A percentile compares a stretch with the other conserved stretches of the same genome.
Evolutionary conservation across 1,140 invertebrate species (phyloP).

Genomic region (Musca vetustissima): DNA sequence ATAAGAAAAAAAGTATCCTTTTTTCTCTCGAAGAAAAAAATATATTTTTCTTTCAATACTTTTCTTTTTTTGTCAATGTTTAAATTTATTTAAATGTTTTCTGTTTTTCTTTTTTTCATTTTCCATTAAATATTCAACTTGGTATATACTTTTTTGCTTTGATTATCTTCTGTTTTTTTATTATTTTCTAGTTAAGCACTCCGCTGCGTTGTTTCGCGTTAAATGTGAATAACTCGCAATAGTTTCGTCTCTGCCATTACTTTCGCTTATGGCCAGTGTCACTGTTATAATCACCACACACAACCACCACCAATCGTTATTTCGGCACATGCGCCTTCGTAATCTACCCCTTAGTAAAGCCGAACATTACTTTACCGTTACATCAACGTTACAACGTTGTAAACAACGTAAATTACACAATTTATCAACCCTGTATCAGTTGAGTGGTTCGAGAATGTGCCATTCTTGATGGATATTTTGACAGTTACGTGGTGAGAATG

Average conservation of each 20-base stretch:
- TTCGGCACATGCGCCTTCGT: background rate
- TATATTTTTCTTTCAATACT: background rate
- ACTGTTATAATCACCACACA: constrained; percentile 6
- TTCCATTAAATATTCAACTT: too few relatives aligned
- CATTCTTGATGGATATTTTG: too few relatives aligned
- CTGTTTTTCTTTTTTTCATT: background rate
- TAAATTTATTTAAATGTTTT: background rate
- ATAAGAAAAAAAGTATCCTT: background rate
- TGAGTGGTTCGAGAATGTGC: too few relatives aligned
- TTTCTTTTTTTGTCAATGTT: background rate
- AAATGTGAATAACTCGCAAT: constrained; percentile 5
- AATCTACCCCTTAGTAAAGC: too few relatives aligned
- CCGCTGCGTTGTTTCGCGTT: constrained; percentile 8
- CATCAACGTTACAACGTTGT: too few relatives aligned
- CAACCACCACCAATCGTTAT: background rate
- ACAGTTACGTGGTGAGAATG: too few relatives aligned
- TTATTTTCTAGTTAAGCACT: background rate
- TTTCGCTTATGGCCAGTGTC: background rate
- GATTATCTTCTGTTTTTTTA: background rate
- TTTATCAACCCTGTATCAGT: too few relatives aligned
- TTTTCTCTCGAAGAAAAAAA: background rate
- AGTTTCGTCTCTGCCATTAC: too few relatives aligned
- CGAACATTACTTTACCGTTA: too few relatives aligned
- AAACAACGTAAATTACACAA: too few relatives aligned
- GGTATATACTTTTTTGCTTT: too few relatives aligned